phyloP scores from a whole-genome alignment of 2,797 vertebrate genomes.

The Gallinago stenura region DNA sequence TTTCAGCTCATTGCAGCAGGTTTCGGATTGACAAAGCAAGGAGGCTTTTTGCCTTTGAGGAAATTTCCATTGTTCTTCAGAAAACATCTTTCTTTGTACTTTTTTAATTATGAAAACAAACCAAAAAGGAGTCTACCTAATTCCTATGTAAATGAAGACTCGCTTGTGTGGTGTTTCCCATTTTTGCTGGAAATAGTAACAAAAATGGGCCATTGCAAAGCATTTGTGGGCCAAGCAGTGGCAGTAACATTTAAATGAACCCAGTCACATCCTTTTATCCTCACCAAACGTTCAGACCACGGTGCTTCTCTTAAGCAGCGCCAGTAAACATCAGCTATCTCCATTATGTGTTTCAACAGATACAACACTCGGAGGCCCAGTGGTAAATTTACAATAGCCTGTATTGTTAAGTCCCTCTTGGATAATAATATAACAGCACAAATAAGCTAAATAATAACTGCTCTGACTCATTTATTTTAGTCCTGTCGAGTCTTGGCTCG shows the following conservation, averaged over 20 bases:
- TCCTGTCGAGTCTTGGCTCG: conserved; percentile 67
- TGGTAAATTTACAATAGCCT: conserved; percentile 73
- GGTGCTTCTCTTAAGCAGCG: neutral
- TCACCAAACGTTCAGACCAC: neutral
- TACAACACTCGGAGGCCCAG: conserved; percentile 36
- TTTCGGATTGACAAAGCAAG: neutral
- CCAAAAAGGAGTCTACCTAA: neutral
- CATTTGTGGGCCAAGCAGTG: neutral
- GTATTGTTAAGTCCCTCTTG: conserved; percentile 63
- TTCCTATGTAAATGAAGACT: neutral
- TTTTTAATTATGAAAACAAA: neutral
- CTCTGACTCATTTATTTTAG: conserved; percentile 76
- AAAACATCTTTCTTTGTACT: neutral
- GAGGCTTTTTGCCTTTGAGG: neutral
- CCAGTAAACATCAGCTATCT: conserved; percentile 50
- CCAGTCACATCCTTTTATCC: neutral
- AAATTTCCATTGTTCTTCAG: neutral
- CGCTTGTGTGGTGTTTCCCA: rapidly evolving
- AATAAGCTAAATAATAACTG: conserved; percentile 75
- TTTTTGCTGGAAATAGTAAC: neutral
- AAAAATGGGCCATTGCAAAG: neutral
- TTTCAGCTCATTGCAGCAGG: neutral
- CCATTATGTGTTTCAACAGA: conserved; percentile 65
- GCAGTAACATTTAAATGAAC: neutral
- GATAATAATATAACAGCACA: conserved; percentile 69